Conservation (phyloP, 92 coral and sea anemone species). For the Zoanthus sociatus region DNA sequence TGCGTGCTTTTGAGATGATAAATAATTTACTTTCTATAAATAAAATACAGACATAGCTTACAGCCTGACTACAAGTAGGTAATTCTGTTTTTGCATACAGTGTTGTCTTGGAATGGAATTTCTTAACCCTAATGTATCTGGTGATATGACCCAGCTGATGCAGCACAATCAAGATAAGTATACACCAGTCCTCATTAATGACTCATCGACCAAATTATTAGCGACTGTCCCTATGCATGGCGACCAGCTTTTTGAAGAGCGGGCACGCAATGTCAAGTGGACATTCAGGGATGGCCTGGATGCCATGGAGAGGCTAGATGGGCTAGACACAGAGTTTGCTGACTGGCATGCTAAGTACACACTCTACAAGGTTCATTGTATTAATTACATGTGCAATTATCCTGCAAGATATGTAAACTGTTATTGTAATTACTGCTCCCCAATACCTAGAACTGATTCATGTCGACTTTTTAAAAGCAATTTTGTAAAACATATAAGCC, state of each 20-base stretch:
- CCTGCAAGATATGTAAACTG: too few relatives aligned
- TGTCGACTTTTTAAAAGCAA: too few relatives aligned
- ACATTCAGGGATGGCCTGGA: conserved; percentile 23
- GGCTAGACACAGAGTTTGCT: conserved; percentile 35
- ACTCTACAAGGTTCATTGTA: conserved; percentile 3
- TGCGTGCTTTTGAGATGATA: too few relatives aligned
- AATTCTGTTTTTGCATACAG: conserved; percentile 18
- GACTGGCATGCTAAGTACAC: conserved; percentile 40
- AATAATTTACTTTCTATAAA: neutral
- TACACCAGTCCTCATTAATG: conserved; percentile 12
- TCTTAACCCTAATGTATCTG: conserved; percentile 54
- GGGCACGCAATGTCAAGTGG: conserved; percentile 13
- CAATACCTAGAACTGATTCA: too few relatives aligned
- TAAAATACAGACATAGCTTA: too few relatives aligned
- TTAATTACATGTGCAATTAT: too few relatives aligned
- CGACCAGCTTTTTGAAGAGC: conserved; percentile 58
- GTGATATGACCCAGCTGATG: conserved; percentile 62
- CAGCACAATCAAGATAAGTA: conserved; percentile 45
- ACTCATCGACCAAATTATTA: neutral
- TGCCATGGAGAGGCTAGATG: neutral
- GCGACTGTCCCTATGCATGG: conserved; percentile 55
- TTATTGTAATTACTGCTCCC: too few relatives aligned
- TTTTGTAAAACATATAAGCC: too few relatives aligned
- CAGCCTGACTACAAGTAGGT: too few relatives aligned
- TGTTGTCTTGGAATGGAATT: conserved; percentile 46